A percentile compares a stretch with the other conserved stretches of the same genome.
phyloP scores from a whole-genome alignment of 2,797 vertebrate genomes.

The Amphiprion clarkii region DNA sequence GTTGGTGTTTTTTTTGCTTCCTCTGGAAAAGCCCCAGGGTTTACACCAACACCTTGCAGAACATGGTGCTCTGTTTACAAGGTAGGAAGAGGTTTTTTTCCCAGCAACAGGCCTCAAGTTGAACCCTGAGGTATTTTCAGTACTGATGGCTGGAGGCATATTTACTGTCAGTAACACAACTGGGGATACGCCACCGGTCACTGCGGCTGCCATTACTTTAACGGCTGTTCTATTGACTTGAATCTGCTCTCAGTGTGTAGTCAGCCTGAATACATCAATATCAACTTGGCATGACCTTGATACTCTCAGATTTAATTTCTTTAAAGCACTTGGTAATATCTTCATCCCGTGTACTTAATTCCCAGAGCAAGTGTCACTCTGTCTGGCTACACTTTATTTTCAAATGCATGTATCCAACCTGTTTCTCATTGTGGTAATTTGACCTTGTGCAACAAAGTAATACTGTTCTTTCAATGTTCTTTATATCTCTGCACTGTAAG shows the following conservation, averaged over 20 bases:
- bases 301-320: background rate
- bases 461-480: background rate
- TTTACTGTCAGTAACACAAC: background rate
- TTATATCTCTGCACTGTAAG: background rate
- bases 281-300: background rate
- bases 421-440: background rate
- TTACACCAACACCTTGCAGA: slow-evolving; percentile 18
- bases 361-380: slow-evolving; percentile 17
- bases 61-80: background rate
- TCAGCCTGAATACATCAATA: background rate
- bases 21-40: slow-evolving; percentile 11
- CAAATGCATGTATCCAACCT: background rate
- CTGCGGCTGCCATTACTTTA: background rate
- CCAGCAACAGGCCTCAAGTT: slow-evolving; percentile 18
- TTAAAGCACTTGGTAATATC: slow-evolving; percentile 3
- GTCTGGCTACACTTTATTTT: slow-evolving; percentile 3
- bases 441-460: background rate
- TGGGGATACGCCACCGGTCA: background rate
- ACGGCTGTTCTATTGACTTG: background rate
- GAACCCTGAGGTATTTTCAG: slow-evolving; percentile 19
- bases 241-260: slow-evolving; percentile 4
- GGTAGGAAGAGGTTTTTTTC: background rate
- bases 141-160: background rate
- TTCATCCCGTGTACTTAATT: slow-evolving; percentile 14
- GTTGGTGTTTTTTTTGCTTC: slow-evolving; percentile 6